Evolutionary conservation across 2,113 vertebrate species (phyloP).

Genomic region (Cochlearius cochlearius): DNA sequence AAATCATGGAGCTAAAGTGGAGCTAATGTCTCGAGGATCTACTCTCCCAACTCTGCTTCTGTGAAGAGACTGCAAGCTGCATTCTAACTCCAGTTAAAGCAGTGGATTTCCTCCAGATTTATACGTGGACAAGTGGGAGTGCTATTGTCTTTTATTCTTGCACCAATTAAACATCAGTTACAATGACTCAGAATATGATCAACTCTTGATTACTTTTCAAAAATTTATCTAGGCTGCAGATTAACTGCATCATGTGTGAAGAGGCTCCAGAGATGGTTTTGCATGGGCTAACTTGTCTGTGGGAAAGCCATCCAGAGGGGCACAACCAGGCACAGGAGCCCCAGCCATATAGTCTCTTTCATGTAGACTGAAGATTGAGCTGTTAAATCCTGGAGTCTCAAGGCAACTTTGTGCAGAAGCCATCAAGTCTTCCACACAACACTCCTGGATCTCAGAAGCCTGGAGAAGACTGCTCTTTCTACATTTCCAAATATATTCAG

Average conservation of each 20-base stretch:
- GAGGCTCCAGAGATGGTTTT: background rate
- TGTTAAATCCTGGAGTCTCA: background rate
- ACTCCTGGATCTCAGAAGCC: background rate
- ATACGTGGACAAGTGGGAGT: background rate
- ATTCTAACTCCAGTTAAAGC: background rate
- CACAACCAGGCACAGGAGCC: background rate
- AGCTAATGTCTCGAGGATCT: background rate
- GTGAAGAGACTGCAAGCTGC: background rate
- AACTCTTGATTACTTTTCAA: background rate
- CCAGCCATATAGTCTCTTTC: background rate
- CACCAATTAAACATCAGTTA: background rate
- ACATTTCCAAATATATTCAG: background rate
- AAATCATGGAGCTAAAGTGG: background rate
- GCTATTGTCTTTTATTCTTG: background rate
- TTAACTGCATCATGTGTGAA: background rate
- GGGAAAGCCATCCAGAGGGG: fast-evolving
- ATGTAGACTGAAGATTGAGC: background rate
- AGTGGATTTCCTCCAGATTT: background rate
- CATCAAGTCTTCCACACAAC: background rate
- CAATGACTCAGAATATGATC: background rate
- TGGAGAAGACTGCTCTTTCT: background rate
- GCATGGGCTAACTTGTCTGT: background rate
- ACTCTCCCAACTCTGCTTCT: background rate
- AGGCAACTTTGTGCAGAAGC: background rate
- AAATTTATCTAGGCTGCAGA: background rate